Evolutionary conservation across 2,113 vertebrate genomes (phyloP).

Genomic region (Microtus pennsylvanicus): DNA sequence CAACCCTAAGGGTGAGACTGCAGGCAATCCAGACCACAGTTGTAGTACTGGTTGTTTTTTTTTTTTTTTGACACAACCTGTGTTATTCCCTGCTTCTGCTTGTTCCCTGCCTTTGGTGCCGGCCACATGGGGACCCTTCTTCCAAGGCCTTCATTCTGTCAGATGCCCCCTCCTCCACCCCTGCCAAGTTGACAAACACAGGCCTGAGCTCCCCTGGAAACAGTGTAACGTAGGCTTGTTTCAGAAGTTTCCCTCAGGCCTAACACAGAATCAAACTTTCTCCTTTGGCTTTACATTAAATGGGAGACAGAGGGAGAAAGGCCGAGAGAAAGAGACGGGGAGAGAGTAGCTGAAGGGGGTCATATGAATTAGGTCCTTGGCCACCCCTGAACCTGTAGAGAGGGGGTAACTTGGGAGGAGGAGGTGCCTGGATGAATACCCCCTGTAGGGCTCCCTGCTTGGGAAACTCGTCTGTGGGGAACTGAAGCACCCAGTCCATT

Average conservation of each 20-base stretch:
- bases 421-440: neutral
- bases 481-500: no score
- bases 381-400: neutral
- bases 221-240: neutral
- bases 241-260: neutral
- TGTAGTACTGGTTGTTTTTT: neutral
- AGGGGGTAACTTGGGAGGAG: neutral
- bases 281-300: neutral
- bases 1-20: neutral
- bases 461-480: neutral
- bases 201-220: neutral
- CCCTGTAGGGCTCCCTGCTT: neutral
- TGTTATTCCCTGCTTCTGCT: neutral
- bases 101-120: neutral
- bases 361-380: neutral
- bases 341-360: neutral
- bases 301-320: no score
- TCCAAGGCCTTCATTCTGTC: neutral
- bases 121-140: no score
- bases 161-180: neutral
- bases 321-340: neutral
- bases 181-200: neutral
- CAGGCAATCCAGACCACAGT: neutral
- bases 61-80: neutral
- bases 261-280: neutral